phyloP scores from a whole-genome alignment of 2,888 invertebrate genomes.

The Disparrhopalites patrizii region DNA sequence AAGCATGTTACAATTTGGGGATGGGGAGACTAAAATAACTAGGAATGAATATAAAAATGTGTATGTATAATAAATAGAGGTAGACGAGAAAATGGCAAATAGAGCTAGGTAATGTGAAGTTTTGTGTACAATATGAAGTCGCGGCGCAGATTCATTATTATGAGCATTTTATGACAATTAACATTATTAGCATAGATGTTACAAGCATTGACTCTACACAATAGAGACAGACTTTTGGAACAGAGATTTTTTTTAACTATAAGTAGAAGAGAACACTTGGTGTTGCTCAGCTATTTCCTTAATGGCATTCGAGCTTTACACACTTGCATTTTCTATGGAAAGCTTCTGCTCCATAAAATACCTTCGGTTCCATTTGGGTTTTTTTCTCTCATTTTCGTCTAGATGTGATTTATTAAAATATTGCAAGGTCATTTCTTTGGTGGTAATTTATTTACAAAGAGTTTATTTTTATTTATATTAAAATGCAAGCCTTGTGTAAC shows the following conservation, averaged over 20 bases:
- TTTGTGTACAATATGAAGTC: not conserved
- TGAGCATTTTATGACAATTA: constrained; percentile 1
- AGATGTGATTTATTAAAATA: too few species aligned
- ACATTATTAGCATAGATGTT: not conserved
- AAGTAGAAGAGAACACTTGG: not conserved
- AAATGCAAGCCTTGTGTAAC: too few species aligned
- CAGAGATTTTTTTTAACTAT: not conserved
- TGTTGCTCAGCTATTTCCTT: not conserved
- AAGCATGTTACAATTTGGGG: too few species aligned
- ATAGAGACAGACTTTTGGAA: too few species aligned
- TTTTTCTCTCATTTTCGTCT: too few species aligned
- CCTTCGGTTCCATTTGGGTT: too few species aligned
- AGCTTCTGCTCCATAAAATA: not conserved
- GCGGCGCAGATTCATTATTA: not conserved
- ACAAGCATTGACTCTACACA: not conserved
- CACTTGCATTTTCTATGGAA: not conserved
- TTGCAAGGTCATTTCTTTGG: too few species aligned
- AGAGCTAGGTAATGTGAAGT: not conserved
- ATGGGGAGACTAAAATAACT: too few species aligned
- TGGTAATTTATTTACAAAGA: too few species aligned
- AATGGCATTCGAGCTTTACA: not conserved
- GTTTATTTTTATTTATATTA: too few species aligned
- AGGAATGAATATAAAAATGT: too few species aligned
- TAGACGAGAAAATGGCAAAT: not conserved
- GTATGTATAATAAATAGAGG: not conserved